Base-by-base conservation (phyloP, 2,113 vertebrate genomes). In the Corythornis cristatus region DNA sequence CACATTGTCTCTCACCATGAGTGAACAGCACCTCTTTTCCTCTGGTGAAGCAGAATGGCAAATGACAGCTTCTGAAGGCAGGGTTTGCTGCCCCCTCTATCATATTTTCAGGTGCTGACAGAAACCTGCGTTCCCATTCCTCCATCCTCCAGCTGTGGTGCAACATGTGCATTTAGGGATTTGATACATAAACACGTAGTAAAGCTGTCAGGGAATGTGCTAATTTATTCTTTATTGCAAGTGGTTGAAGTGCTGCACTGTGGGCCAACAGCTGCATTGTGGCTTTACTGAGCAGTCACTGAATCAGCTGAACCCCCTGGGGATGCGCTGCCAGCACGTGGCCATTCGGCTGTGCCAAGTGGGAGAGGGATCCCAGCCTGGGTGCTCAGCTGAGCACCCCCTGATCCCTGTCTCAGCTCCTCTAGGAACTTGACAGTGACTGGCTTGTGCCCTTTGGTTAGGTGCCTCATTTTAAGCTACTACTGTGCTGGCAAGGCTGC, bases 191-290 rank as follows among this genome's bases (percentile, higher is more conserved):
- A 96, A 93, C 56, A 54, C 25, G 33, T 11, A 89, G 82, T 70
- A 54, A 89, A 91, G 58, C 79, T 88, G 73, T 48, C 31, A 13
- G 43, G 64, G 43, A 76, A 43, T 48, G 72, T 31, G n/a, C 43
- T 71, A 81, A 90, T 83, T 83, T 58, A 56, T 88, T 77, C 79
- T 53, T 80, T 64, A 51, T 26, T 66, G 72, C 5, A 12, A 33
- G 85, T 1, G 1, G 61, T 37, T 83, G 4, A 20, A 91, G 35
- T 1, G 1, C 61, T 56, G 46, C 28, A 8, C 62, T 42, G 88
- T 54, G 54, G 85, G 75, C 88, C 68, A 83, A 45, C 80, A 94
- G 86, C 86, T 86, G 93, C 77, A 66, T 53, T 26, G 37, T 31
- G 86, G 8, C 64, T 86, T 70, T n/a, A 43, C 72, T 20, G 22